phyloP scores from a whole-genome alignment of 2,888 invertebrate species.

The Empis stercorea region DNA sequence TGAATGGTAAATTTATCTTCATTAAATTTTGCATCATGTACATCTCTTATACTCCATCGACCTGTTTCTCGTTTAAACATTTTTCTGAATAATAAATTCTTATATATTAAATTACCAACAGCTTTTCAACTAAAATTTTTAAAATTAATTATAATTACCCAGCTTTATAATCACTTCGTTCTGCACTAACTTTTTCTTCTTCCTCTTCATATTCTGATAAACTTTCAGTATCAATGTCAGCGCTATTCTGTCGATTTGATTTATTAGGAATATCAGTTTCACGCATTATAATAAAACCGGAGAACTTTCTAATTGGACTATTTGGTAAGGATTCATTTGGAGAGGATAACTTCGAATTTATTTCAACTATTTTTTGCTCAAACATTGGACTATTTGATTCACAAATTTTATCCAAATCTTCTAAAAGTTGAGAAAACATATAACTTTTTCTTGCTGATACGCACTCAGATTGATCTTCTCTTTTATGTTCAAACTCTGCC shows the following conservation, averaged over 20 bases:
- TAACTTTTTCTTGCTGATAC: constrained; percentile 5
- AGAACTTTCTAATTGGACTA: constrained; percentile 11
- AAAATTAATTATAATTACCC: neutral
- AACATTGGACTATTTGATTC: neutral
- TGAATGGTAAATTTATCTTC: constrained; percentile 70
- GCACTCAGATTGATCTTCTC: neutral
- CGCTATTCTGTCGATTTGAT: constrained; percentile 2
- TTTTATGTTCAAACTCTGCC: neutral
- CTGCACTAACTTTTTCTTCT: neutral
- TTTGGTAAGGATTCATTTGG: constrained; percentile 10
- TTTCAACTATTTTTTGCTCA: constrained; percentile 13
- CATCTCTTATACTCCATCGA: constrained; percentile 57
- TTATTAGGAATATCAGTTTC: constrained; percentile 10
- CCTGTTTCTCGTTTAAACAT: constrained; percentile 17
- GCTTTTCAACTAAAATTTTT: neutral
- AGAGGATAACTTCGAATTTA: constrained; percentile 23
- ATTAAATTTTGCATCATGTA: constrained; percentile 70
- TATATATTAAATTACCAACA: too few species aligned
- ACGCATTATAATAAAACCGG: constrained; percentile 13
- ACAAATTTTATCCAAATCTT: constrained; percentile 9
- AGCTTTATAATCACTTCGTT: constrained; percentile 2
- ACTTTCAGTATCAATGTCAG: constrained; percentile 4
- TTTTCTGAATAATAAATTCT: constrained; percentile 10
- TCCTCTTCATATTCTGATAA: constrained; percentile 8
- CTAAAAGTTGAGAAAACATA: constrained; percentile 18